Conservation (phyloP, 2,113 vertebrate species). For the Triplophysa rosa region DNA sequence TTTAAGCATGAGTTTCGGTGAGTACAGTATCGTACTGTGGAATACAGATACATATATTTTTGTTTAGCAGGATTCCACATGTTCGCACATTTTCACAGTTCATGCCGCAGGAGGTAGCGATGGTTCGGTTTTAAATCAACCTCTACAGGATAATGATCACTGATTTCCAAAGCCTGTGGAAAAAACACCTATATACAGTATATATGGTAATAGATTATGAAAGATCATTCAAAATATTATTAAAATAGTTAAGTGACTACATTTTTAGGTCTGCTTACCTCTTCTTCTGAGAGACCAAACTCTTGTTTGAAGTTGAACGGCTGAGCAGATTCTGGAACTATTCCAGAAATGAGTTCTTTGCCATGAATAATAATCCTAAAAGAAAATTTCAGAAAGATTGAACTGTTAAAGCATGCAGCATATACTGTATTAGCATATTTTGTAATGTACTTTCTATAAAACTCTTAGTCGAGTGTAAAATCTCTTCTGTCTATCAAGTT, state of each 20-base stretch:
- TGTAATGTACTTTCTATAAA: neutral
- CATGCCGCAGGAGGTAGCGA: conserved; percentile 68
- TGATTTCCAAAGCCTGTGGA: conserved; percentile 80
- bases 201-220: neutral
- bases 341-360: conserved; percentile 64
- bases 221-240: neutral
- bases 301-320: conserved; percentile 80
- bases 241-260: neutral
- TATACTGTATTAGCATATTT: neutral
- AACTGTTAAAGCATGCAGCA: neutral
- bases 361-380: conserved; percentile 83
- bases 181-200: neutral
- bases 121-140: conserved; percentile 76
- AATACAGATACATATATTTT: neutral
- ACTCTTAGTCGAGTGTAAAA: no score
- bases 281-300: conserved; percentile 71
- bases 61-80: neutral
- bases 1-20: no score
- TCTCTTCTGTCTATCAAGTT: no score
- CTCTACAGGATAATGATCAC: conserved; percentile 88
- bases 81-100: conserved; percentile 64
- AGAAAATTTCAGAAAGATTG: neutral
- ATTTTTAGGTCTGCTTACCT: conserved; percentile 63
- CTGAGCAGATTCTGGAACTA: conserved; percentile 76
- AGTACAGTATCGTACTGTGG: neutral